These are phyloP conservation scores for Spodoptera littoralis DNA, from an alignment of 2,888 invertebrate species.

Conservation along the genomic window DNA sequence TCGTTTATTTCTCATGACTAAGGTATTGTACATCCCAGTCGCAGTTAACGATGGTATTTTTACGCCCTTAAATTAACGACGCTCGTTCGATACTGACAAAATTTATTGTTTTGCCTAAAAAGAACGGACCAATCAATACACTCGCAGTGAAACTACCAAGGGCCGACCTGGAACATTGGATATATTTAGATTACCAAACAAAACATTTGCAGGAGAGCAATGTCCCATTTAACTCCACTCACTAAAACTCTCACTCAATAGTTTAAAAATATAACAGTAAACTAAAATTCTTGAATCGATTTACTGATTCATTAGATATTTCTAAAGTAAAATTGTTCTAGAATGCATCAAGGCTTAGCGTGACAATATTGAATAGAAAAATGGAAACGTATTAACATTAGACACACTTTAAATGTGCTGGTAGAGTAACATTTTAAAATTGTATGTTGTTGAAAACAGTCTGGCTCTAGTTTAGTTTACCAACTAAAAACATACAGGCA, in stretches of 20 bases:
- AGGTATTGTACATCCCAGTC: constrained; percentile 58
- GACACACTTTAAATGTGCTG: constrained; percentile 31
- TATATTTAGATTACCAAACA: constrained; percentile 63
- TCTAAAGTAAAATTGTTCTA: constrained; percentile 36
- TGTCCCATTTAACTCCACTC: constrained; percentile 19
- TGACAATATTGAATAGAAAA: constrained; percentile 38
- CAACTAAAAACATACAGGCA: constrained; percentile 19
- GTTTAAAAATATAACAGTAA: constrained; percentile 33
- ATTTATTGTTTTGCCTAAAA: constrained; percentile 9
- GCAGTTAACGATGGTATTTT: constrained; percentile 49
- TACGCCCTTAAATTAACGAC: constrained; percentile 35
- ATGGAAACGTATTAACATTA: constrained; percentile 35
- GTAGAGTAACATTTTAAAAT: constrained; percentile 18
- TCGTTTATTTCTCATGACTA: constrained; percentile 67
- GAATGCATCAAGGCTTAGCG: constrained; percentile 31
- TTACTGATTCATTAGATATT: constrained; percentile 6
- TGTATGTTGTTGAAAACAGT: too few species aligned
- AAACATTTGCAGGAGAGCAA: constrained; percentile 60
- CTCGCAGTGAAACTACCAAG: constrained; percentile 18
- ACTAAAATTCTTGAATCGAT: constrained; percentile 23
- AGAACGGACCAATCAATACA: constrained; percentile 8
- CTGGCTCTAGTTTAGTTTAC: constrained; percentile 13
- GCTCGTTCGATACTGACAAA: constrained; percentile 9
- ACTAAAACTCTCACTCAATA: constrained; percentile 7
- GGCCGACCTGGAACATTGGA: constrained; percentile 44